Percentiles rank a stretch among this genome's conserved stretches.
These are phyloP conservation scores for Rhopalosiphum padi DNA, from an alignment of 1,140 invertebrate genomes.

Conservation along the genomic window DNA sequence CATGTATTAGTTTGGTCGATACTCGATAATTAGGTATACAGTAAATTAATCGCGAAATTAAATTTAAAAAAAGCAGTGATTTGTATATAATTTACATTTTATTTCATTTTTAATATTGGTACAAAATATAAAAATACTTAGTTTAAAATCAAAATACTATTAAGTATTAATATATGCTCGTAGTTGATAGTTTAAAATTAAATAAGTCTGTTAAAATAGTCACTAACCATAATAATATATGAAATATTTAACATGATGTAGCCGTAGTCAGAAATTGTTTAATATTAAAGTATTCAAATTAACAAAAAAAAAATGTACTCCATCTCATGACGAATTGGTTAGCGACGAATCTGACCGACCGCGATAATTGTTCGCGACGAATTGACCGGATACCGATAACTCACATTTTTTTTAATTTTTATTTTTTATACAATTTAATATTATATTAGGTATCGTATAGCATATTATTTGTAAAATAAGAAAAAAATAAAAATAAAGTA, in stretches of 20 bases:
- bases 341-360: neutral
- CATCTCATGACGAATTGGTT: neutral
- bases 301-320: neutral
- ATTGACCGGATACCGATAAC: neutral
- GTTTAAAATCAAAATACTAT: neutral
- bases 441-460: neutral
- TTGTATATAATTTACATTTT: neutral
- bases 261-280: neutral
- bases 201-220: neutral
- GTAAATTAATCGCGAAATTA: neutral
- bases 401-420: neutral
- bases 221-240: neutral
- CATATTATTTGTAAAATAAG: neutral
- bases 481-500: neutral
- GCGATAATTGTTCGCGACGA: neutral
- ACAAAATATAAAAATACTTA: neutral
- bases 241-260: neutral
- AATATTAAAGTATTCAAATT: neutral
- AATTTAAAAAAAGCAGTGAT: neutral
- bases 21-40: neutral
- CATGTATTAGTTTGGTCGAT: neutral
- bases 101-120: neutral
- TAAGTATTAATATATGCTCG: too few relatives aligned
- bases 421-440: neutral
- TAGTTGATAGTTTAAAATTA: neutral